Base-by-base conservation (phyloP, 2,888 invertebrate species). In the Caenorhabditis auriculariae region DNA sequence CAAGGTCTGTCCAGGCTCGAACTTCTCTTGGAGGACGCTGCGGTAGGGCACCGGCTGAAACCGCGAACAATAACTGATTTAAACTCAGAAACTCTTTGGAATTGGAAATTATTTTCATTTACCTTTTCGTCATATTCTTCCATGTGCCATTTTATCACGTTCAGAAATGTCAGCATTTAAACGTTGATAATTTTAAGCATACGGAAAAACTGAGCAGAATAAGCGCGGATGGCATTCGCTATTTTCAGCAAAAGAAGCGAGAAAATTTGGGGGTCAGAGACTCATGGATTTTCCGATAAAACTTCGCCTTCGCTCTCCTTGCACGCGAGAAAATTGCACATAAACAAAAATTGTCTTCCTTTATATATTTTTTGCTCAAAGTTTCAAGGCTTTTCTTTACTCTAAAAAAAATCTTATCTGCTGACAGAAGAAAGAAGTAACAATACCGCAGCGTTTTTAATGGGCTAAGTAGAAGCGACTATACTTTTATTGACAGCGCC, bases 41-140 rank as follows among this genome's bases (percentile, higher is more conserved):
- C 77, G 77, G 72, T 80, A 79, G 51, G 79, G 79, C 44, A 78
- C 74, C 49, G 77, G 71, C 75, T 80, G 69, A 52, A 72, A 69
- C 23, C n/a, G n/a, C n/a, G 19, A 3, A 15, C 21, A 4, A 4
- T 42, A 42, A 15, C 15, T 19, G 15, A 42, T 19, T n/a, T 15
- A 15, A 3, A 42, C 4, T 19, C 24, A 28, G 29, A 26, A 35
- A 12, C 12, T 48, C 24, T 37, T 3, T 17, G 4, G 42, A 19
- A 41, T 19, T 19, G 9, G 41, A 7, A 12, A 12, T 9, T 3
- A 44, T 26, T 37, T 52, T 44, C 6, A 12, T n/a, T 4, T 27
- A 26, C 46, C 28, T 46, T 29, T 17, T n/a, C 19, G 28, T 57
- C 61, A 19, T 56, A 39, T 28, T 62, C 62, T 48, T 62, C 59